These are phyloP conservation scores for Rhynchomys soricoides DNA, from an alignment of 2,113 vertebrate species.

Conservation along the genomic window DNA sequence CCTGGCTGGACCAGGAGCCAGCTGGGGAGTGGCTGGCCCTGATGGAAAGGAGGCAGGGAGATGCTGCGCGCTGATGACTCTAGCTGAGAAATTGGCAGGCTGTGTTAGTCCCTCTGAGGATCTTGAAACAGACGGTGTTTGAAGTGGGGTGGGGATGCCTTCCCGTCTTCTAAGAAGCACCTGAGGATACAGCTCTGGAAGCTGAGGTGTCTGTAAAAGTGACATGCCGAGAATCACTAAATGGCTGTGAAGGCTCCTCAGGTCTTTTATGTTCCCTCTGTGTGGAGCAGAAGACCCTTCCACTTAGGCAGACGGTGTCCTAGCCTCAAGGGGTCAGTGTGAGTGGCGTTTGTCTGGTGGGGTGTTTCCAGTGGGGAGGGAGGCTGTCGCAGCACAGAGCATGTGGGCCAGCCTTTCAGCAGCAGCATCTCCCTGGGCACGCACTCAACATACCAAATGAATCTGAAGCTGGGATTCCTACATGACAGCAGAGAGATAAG, in stretches of 20 bases:
- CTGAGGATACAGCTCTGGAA: conserved; percentile 81
- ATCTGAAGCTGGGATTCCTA: conserved; percentile 70
- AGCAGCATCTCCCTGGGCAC: conserved; percentile 64
- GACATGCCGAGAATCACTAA: conserved; percentile 77
- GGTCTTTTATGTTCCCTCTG: conserved; percentile 69
- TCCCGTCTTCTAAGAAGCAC: conserved; percentile 77
- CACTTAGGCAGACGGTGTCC: conserved; percentile 63
- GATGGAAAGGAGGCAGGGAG: conserved; percentile 35
- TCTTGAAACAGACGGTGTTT: conserved; percentile 77
- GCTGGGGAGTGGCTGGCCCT: not conserved
- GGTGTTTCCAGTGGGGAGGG: conserved; percentile 68
- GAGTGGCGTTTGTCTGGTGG: conserved; percentile 77
- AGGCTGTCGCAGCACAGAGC: conserved; percentile 46
- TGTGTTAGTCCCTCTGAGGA: conserved; percentile 69
- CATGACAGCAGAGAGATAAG: conserved; percentile 81
- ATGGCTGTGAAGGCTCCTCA: conserved; percentile 71
- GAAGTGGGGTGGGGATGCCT: conserved; percentile 78
- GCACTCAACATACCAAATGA: conserved; percentile 80
- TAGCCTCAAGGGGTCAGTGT: conserved; percentile 75
- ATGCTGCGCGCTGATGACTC: conserved; percentile 29
- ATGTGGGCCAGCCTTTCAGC: conserved; percentile 63
- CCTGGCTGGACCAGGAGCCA: conserved; percentile 41
- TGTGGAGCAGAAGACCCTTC: conserved; percentile 56
- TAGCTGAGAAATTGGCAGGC: conserved; percentile 76
- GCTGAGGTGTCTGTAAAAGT: conserved; percentile 80